Percentiles rank a stretch among this genome's conserved stretches.
Evolutionary conservation across 2,797 vertebrate species (phyloP).

Genomic region (Pseudochirops corinnae): DNA sequence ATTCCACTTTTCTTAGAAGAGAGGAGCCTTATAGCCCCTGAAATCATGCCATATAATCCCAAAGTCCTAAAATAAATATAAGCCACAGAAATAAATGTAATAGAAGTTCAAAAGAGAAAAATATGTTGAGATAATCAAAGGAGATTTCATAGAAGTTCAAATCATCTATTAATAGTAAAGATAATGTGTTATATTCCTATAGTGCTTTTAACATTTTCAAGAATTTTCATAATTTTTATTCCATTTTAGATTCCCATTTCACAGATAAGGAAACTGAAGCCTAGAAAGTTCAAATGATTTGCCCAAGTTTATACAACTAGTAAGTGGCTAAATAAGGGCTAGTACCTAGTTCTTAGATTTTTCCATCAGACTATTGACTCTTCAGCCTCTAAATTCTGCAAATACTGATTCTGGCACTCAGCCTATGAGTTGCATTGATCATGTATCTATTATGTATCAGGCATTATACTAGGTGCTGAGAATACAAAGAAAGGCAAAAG

Average conservation of each 20-base stretch:
- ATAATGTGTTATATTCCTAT: neutral
- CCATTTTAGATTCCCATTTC: conserved; percentile 3
- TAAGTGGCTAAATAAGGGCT: neutral
- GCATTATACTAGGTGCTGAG: neutral
- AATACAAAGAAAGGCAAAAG: neutral
- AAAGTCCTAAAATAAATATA: neutral
- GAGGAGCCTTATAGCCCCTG: neutral
- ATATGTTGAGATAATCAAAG: neutral
- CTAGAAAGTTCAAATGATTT: neutral
- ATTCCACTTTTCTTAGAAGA: neutral
- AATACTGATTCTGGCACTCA: neutral
- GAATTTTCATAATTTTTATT: neutral
- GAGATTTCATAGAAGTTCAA: neutral
- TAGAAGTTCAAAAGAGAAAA: neutral
- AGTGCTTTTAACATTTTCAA: neutral
- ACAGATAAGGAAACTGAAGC: conserved; percentile 1
- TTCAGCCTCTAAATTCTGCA: neutral
- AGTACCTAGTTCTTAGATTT: too few species aligned
- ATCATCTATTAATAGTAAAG: neutral
- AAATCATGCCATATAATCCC: neutral
- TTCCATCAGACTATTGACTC: neutral
- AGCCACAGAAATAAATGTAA: neutral
- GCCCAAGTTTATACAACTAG: neutral
- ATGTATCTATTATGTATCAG: neutral
- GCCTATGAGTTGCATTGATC: neutral